A percentile compares a stretch with the other conserved stretches of the same genome.
These are phyloP conservation scores for Eudemis profundana DNA, from an alignment of 2,888 invertebrate genomes.

Conservation along the genomic window DNA sequence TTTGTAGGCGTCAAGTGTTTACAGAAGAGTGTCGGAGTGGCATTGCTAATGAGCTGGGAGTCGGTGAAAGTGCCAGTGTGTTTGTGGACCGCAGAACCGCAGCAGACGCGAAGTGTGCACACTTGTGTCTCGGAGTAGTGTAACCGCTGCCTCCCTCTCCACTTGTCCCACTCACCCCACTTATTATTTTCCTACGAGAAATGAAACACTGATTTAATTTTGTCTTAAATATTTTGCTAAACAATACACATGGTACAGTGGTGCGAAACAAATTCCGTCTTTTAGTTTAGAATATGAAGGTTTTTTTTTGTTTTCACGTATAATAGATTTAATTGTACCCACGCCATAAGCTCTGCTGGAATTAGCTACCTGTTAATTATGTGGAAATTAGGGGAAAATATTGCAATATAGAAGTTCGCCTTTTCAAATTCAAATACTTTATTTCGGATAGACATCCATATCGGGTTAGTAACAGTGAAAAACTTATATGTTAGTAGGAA, in stretches of 20 bases:
- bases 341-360: no score
- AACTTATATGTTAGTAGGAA: no score
- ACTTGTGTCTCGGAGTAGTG: conserved; percentile 27
- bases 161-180: conserved; percentile 8
- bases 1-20: conserved; percentile 74
- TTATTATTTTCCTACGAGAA: neutral
- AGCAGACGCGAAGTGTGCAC: conserved; percentile 27
- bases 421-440: no score
- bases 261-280: neutral
- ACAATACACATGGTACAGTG: neutral
- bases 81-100: conserved; percentile 28
- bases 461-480: no score
- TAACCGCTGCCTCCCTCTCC: conserved; percentile 23
- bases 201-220: neutral
- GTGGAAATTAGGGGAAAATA: no score
- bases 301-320: no score
- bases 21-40: conserved; percentile 69
- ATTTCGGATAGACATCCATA: no score
- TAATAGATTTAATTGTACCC: no score
- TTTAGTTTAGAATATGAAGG: neutral
- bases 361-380: no score
- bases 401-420: no score
- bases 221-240: neutral
- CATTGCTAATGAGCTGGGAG: conserved; percentile 76
- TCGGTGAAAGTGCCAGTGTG: conserved; percentile 58